A percentile compares a stretch with the other conserved stretches of the same genome.
Conservation (phyloP, 2,113 vertebrate species). For the Cardinalis cardinalis region DNA sequence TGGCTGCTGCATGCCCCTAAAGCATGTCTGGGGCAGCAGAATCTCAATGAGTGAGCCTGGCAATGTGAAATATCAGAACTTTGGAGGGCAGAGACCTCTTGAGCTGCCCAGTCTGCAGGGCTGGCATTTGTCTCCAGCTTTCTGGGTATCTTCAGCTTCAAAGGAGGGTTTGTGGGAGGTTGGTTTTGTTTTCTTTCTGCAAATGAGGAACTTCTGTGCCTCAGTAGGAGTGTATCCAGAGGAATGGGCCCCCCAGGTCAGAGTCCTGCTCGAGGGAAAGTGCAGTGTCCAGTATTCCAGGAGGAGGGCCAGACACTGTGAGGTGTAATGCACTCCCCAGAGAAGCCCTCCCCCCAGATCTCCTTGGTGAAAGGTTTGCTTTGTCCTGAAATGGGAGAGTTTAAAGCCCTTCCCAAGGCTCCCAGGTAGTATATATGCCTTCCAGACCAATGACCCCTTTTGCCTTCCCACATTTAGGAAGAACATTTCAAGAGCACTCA, state of each 20-base stretch:
- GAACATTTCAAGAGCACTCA: background rate
- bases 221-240: background rate
- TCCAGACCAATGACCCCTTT: background rate
- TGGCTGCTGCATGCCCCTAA: background rate
- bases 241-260: background rate
- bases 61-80: background rate
- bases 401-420: background rate
- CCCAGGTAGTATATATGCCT: background rate
- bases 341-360: background rate
- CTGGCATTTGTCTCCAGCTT: background rate
- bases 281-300: background rate
- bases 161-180: background rate
- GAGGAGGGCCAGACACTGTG: background rate
- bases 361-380: background rate
- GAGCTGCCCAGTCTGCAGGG: background rate
- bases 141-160: background rate
- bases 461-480: background rate
- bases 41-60: background rate
- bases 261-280: background rate
- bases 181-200: background rate
- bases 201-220: background rate
- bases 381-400: background rate
- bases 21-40: background rate
- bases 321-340: background rate
- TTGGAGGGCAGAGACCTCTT: background rate